phyloP scores from a whole-genome alignment of 2,797 vertebrate species.

The Cossypha niveicapilla region DNA sequence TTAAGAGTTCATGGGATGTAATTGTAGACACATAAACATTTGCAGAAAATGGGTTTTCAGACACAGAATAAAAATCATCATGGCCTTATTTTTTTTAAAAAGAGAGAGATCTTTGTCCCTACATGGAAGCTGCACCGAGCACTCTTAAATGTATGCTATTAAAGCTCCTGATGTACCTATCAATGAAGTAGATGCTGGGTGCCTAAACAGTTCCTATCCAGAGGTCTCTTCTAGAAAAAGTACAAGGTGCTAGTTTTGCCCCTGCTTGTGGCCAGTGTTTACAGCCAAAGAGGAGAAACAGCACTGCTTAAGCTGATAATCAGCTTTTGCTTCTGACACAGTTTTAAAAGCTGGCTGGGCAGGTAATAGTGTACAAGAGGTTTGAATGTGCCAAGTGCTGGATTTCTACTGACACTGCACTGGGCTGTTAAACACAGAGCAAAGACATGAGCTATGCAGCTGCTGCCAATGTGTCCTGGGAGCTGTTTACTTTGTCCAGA shows the following conservation, averaged over 20 bases:
- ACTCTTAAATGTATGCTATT: not conserved
- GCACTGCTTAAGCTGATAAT: slow-evolving; percentile 26
- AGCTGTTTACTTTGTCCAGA: slow-evolving; percentile 3
- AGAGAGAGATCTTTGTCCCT: not conserved
- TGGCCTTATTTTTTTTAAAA: not conserved
- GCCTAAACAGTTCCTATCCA: not conserved
- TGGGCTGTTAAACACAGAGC: slow-evolving; percentile 17
- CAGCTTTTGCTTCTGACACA: slow-evolving; percentile 31
- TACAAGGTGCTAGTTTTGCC: not conserved
- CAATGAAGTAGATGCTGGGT: not conserved
- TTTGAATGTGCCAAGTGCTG: not conserved
- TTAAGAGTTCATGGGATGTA: not conserved
- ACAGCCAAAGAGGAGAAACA: not conserved
- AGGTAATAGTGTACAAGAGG: not conserved
- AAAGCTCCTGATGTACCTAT: not conserved
- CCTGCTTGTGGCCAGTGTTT: not conserved
- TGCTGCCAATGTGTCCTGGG: not conserved
- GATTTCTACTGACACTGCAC: slow-evolving; percentile 13
- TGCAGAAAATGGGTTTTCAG: not conserved
- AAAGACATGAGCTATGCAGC: slow-evolving; percentile 2
- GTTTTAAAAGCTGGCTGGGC: not conserved
- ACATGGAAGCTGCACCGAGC: not conserved
- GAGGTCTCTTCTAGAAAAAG: not conserved
- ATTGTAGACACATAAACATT: not conserved
- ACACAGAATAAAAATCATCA: not conserved